Evolutionary conservation across 2,888 invertebrate species (phyloP).

Genomic region (Apamea anceps): DNA sequence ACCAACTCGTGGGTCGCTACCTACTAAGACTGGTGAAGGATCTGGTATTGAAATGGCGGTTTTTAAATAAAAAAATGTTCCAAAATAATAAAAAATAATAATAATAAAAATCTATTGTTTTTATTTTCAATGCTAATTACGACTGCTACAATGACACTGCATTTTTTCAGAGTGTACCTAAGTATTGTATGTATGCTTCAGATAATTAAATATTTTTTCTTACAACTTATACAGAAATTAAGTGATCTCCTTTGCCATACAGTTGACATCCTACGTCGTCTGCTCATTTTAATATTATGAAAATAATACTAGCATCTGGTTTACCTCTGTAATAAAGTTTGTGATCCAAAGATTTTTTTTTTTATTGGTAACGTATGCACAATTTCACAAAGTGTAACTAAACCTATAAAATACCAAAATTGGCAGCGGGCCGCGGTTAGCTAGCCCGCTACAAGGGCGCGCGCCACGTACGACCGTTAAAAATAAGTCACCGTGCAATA

Average conservation of each 20-base stretch:
- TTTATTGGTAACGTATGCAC: too few species aligned
- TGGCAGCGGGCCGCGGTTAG: constrained; percentile 67
- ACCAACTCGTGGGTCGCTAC: constrained; percentile 63
- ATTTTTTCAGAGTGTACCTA: background rate
- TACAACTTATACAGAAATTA: background rate
- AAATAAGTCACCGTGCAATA: constrained; percentile 90
- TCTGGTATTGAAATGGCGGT: background rate
- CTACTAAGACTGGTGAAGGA: background rate
- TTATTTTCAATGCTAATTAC: background rate
- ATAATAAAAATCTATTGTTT: too few species aligned
- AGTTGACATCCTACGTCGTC: background rate
- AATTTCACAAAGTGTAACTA: background rate
- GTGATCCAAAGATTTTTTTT: background rate
- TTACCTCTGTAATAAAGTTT: background rate
- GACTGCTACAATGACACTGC: background rate
- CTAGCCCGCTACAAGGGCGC: constrained; percentile 69
- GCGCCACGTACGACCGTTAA: constrained; percentile 86
- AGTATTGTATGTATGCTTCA: background rate
- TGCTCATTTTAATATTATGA: background rate
- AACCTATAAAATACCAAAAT: constrained; percentile 7
- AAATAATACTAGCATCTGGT: background rate
- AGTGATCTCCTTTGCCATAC: background rate
- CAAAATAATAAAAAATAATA: too few species aligned
- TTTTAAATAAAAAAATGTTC: too few species aligned
- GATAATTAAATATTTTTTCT: background rate